These are phyloP conservation scores for Oikopleura dioica DNA, from an alignment of 23 tunicate species.

Conservation along the genomic window DNA sequence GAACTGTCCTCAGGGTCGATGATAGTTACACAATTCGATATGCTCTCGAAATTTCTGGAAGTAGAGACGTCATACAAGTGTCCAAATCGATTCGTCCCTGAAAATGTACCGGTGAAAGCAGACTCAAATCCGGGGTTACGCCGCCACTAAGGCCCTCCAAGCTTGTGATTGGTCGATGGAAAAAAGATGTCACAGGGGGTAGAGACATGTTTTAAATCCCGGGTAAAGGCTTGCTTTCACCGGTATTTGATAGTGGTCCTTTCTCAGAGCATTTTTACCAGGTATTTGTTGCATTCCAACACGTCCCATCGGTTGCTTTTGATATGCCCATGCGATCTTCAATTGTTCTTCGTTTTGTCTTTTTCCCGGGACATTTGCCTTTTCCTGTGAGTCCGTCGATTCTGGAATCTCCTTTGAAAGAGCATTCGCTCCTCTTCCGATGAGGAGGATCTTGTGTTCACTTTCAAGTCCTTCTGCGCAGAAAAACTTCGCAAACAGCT, in stretches of 20 bases:
- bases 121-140: no score
- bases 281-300: no score
- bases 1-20: no score
- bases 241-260: no score
- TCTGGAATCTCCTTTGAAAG: background rate
- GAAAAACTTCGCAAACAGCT: background rate
- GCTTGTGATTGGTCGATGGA: no score
- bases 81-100: background rate
- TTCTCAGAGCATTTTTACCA: no score
- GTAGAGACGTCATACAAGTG: background rate
- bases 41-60: background rate
- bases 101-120: no score
- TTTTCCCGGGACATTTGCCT: background rate
- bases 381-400: background rate
- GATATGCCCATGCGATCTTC: conserved; percentile 6
- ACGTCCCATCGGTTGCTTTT: conserved; percentile 11
- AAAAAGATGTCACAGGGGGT: no score
- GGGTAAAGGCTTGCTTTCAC: no score
- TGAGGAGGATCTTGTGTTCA: background rate
- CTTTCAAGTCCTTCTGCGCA: background rate
- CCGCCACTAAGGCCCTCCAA: no score
- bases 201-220: no score
- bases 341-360: background rate
- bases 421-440: background rate
- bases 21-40: no score